Conservation (phyloP, 2,113 vertebrate species). For the Etheostoma spectabile region DNA sequence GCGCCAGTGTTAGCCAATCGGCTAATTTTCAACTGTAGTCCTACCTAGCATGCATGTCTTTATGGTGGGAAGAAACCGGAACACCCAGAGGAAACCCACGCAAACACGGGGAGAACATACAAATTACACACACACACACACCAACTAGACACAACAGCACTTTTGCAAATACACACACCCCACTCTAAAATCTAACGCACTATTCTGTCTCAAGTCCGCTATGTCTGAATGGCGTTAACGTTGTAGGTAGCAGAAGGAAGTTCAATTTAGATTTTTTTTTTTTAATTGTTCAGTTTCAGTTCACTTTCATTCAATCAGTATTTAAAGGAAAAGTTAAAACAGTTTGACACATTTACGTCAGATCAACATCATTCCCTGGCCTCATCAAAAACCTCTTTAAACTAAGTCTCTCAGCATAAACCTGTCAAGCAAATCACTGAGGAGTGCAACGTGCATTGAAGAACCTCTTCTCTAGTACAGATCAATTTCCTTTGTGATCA, state of each 20-base stretch:
- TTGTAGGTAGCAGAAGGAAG: background rate
- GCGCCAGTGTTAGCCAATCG: too few relatives aligned
- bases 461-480: slow-evolving; percentile 55
- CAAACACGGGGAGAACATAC: too few relatives aligned
- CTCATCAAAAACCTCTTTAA: slow-evolving; percentile 61
- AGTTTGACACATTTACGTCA: slow-evolving; percentile 49
- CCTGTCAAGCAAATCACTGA: slow-evolving; percentile 65
- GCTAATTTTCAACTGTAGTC: too few relatives aligned
- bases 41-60: too few relatives aligned
- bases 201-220: background rate
- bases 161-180: too few relatives aligned
- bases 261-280: background rate
- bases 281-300: too few relatives aligned
- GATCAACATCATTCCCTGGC: slow-evolving; percentile 37
- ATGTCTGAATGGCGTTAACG: background rate
- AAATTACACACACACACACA: too few relatives aligned
- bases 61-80: too few relatives aligned
- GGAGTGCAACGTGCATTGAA: slow-evolving; percentile 64
- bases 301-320: background rate
- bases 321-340: slow-evolving; percentile 18
- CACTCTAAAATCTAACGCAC: too few relatives aligned
- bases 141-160: too few relatives aligned
- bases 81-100: too few relatives aligned
- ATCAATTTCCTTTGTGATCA: slow-evolving; percentile 82
- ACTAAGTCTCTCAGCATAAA: slow-evolving; percentile 55